Conservation (phyloP, 2,888 invertebrate genomes). For the Drosophila neutralis region DNA sequence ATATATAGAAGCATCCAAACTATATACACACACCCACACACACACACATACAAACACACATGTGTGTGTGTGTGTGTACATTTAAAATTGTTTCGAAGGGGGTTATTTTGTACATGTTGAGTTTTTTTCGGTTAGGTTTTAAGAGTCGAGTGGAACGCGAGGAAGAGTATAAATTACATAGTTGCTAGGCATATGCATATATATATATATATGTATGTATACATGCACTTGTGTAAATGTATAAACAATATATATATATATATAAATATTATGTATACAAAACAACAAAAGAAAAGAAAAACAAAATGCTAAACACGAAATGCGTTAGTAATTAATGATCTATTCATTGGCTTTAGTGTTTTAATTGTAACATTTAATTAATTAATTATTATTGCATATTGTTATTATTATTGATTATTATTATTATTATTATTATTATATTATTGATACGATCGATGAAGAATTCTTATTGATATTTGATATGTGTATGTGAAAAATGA, state of each 20-base stretch:
- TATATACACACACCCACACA: slow-evolving; percentile 19
- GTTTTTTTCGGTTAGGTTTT: slow-evolving; percentile 55
- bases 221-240: slow-evolving; percentile 12
- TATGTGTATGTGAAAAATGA: slow-evolving; percentile 41
- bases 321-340: slow-evolving; percentile 68
- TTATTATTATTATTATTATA: slow-evolving; percentile 58
- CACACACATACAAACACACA: slow-evolving; percentile 5
- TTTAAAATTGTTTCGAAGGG: slow-evolving; percentile 41
- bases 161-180: slow-evolving; percentile 75
- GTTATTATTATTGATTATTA: slow-evolving; percentile 68
- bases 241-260: slow-evolving; percentile 10
- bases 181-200: slow-evolving; percentile 56
- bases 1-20: slow-evolving; percentile 47
- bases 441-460: slow-evolving; percentile 51
- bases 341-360: slow-evolving; percentile 81
- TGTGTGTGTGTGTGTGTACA: slow-evolving; percentile 20
- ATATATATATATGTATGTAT: slow-evolving; percentile 13
- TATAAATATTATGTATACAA: slow-evolving; percentile 35
- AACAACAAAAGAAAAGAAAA: slow-evolving; percentile 18
- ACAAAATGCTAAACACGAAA: slow-evolving; percentile 14
- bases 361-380: slow-evolving; percentile 78
- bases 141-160: slow-evolving; percentile 9
- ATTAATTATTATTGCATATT: slow-evolving; percentile 65
- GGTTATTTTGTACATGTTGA: slow-evolving; percentile 70
- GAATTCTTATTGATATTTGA: slow-evolving; percentile 74